Conservation (phyloP, 2,797 vertebrate genomes). For the Hephaestus fuliginosus region DNA sequence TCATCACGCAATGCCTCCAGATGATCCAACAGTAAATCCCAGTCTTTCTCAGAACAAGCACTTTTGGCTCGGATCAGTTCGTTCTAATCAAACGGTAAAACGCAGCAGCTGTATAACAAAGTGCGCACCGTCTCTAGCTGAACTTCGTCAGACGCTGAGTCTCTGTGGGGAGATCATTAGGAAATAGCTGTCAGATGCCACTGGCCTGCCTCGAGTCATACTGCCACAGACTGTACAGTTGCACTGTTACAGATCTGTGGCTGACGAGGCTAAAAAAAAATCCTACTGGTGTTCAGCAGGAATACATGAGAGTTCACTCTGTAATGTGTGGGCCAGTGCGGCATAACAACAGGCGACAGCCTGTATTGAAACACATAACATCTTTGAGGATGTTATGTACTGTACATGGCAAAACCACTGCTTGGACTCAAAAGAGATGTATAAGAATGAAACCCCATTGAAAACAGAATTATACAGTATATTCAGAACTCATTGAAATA, state of each 20-base stretch:
- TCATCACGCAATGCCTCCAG: slow-evolving; percentile 13
- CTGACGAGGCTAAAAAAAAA: slow-evolving; percentile 39
- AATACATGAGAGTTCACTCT: background rate
- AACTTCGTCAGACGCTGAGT: slow-evolving; percentile 38
- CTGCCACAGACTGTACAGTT: slow-evolving; percentile 48
- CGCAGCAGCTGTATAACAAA: slow-evolving; percentile 15
- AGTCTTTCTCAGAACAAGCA: background rate
- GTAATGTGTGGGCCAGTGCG: background rate
- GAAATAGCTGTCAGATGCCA: slow-evolving; percentile 60
- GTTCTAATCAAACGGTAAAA: slow-evolving; percentile 35
- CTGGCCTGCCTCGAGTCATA: slow-evolving; percentile 62
- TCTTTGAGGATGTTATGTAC: background rate
- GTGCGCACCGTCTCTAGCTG: slow-evolving; percentile 10
- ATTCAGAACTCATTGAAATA: background rate
- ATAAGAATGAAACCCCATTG: background rate
- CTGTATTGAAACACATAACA: background rate
- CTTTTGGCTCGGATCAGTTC: slow-evolving; percentile 15
- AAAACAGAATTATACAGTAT: slow-evolving; percentile 16
- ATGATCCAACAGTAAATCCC: background rate
- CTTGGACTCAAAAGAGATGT: background rate
- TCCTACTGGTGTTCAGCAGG: slow-evolving; percentile 1
- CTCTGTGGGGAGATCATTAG: slow-evolving; percentile 67
- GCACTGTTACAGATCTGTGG: slow-evolving; percentile 35
- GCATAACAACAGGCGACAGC: background rate
- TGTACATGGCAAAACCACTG: background rate